These are phyloP conservation scores for Stegana nigrithorax DNA, from an alignment of 2,888 invertebrate genomes.

Conservation along the genomic window DNA sequence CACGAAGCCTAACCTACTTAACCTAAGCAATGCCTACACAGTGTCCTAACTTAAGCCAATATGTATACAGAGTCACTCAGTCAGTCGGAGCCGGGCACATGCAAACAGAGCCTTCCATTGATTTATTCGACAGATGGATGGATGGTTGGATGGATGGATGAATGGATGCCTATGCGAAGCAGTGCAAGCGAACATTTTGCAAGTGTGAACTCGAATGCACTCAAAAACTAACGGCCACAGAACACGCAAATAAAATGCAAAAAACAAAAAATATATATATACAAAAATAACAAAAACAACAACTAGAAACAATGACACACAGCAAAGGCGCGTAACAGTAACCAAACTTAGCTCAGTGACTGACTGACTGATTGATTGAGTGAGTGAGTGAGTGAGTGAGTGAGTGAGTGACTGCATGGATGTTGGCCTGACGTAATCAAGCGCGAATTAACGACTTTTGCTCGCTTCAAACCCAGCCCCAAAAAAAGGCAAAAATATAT, in stretches of 20 bases:
- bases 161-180: too few relatives aligned
- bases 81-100: too few relatives aligned
- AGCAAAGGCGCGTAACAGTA: too few relatives aligned
- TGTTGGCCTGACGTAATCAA: slow-evolving; percentile 46
- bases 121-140: slow-evolving; percentile 1
- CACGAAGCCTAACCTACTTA: too few relatives aligned
- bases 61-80: too few relatives aligned
- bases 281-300: slow-evolving; percentile 1
- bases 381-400: slow-evolving; percentile 15
- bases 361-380: slow-evolving; percentile 23
- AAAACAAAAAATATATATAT: slow-evolving; percentile 15
- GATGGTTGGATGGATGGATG: too few relatives aligned
- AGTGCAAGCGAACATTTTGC: slow-evolving; percentile 21
- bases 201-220: too few relatives aligned
- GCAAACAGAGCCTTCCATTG: slow-evolving; percentile 17
- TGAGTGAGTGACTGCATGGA: slow-evolving; percentile 8
- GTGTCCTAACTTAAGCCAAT: too few relatives aligned
- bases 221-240: slow-evolving; percentile 50
- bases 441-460: slow-evolving; percentile 33
- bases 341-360: not conserved
- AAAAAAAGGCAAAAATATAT: not conserved
- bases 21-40: too few relatives aligned
- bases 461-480: slow-evolving; percentile 9
- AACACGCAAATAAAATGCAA: slow-evolving; percentile 43
- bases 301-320: too few relatives aligned